Conservation (phyloP, 2,888 invertebrate species). For the Theretra japonica region DNA sequence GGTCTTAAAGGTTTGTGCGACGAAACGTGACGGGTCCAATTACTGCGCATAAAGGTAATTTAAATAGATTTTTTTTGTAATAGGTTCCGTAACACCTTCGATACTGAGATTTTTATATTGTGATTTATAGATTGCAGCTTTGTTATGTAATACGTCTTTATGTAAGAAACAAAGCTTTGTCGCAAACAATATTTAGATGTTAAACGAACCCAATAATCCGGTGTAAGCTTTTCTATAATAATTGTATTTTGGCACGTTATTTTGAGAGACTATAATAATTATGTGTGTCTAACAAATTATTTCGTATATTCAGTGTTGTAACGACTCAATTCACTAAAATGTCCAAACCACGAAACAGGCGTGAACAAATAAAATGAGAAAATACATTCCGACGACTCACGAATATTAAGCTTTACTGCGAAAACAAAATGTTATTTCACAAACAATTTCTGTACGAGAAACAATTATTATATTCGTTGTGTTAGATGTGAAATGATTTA, state of each 20-base stretch:
- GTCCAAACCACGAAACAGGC: neutral
- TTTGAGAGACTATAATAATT: too few species aligned
- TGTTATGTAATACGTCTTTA: neutral
- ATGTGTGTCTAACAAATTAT: too few species aligned
- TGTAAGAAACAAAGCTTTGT: too few species aligned
- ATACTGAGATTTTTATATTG: neutral
- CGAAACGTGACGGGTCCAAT: neutral
- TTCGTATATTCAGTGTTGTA: neutral
- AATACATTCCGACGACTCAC: neutral
- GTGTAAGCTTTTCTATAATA: too few species aligned
- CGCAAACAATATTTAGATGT: too few species aligned
- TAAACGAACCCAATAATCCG: too few species aligned
- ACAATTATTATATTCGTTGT: constrained; percentile 21
- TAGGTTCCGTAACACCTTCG: neutral
- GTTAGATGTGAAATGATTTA: constrained; percentile 16
- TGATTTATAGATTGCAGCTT: too few species aligned
- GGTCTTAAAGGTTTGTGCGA: neutral
- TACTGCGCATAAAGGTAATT: neutral
- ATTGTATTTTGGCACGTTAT: too few species aligned
- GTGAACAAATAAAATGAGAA: constrained; percentile 9
- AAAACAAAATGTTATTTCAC: constrained; percentile 2
- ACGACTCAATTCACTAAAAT: neutral
- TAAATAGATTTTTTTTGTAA: neutral
- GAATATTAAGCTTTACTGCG: neutral
- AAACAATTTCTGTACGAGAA: constrained; percentile 17